Base-by-base conservation (phyloP, 2,888 invertebrate genomes). In the Tinea trinotella region DNA sequence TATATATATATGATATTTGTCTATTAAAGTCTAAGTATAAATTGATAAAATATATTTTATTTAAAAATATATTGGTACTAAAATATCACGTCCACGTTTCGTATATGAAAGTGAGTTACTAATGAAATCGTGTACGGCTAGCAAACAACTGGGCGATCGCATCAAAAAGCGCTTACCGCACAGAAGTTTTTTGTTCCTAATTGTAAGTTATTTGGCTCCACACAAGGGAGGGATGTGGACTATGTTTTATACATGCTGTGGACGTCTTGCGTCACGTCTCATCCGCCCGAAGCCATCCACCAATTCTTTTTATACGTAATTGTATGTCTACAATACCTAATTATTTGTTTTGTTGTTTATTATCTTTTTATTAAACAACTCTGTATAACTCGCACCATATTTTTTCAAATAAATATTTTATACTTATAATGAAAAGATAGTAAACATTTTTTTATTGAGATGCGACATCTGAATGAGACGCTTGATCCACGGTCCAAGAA, bases 101-200 rank as follows among this genome's bases (percentile, higher is more conserved):
- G 17, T 46, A 46, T 19, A 46, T 76, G 71, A 58, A 56, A 58
- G 61, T 60, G 55, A 56, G 19, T 61, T 62, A 64, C 71, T 76
- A 77, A 77, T 77, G 76, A 77, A 77, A 76, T 77, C 75, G 68
- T 69, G 72, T 71, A 66, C 63, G 63, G 62, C 65, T 65, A 64
- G 67, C 69, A 70, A 74, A 75, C 71, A 74, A 70, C 67, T 66
- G 60, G 63, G 64, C 62, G 70, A 71, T 71, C 73, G 69, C 74
- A 76, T 76, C 76, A 76, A 75, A 78, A 78, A 76, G 70, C 71
- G 76, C 72, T 77, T 76, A 76, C 70, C 62, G 61, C 64, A 61
- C 64, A 60, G 60, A 57, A 62, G 63, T 70, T 76, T 74, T 77
- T 75, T 71, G 65, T 65, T 61, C 66, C 70, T 76, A 75, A 76